These are phyloP conservation scores for Lasioglossum marginatum DNA, from an alignment of 2,888 invertebrate species.

Conservation along the genomic window DNA sequence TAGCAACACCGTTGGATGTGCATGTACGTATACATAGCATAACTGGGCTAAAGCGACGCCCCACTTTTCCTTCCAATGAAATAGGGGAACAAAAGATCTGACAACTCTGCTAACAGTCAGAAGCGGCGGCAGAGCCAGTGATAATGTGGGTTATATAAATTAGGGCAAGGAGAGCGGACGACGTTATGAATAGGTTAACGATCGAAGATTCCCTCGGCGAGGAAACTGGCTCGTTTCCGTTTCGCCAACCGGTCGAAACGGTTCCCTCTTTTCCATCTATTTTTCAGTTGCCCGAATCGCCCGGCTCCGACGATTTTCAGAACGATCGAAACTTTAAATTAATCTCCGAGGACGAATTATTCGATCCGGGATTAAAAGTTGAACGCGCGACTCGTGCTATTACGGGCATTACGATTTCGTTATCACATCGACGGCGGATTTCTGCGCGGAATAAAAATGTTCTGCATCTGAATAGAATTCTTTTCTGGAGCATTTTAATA, in stretches of 20 bases:
- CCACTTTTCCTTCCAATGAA: neutral
- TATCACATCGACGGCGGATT: neutral
- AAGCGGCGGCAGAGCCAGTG: neutral
- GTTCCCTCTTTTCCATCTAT: neutral
- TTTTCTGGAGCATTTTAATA: too few species aligned
- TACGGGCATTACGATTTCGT: neutral
- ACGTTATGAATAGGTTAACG: slow-evolving; percentile 13
- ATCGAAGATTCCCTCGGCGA: slow-evolving; percentile 9
- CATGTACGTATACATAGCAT: neutral
- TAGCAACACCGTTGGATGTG: neutral
- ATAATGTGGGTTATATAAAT: slow-evolving; percentile 15
- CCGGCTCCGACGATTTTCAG: neutral
- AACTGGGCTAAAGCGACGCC: slow-evolving; percentile 1
- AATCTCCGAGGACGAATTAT: neutral
- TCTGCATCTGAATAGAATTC: too few species aligned
- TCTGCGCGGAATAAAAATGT: too few species aligned
- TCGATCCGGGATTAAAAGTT: neutral
- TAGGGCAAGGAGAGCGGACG: slow-evolving; percentile 2
- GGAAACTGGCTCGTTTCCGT: neutral
- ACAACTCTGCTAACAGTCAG: slow-evolving; percentile 1
- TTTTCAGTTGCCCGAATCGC: neutral
- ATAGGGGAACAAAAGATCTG: slow-evolving; percentile 7
- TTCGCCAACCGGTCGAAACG: neutral
- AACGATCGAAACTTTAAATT: neutral
- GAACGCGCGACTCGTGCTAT: too few species aligned